These are phyloP conservation scores for Lucinisca nassula DNA, from an alignment of 2,888 invertebrate genomes.

Conservation along the genomic window DNA sequence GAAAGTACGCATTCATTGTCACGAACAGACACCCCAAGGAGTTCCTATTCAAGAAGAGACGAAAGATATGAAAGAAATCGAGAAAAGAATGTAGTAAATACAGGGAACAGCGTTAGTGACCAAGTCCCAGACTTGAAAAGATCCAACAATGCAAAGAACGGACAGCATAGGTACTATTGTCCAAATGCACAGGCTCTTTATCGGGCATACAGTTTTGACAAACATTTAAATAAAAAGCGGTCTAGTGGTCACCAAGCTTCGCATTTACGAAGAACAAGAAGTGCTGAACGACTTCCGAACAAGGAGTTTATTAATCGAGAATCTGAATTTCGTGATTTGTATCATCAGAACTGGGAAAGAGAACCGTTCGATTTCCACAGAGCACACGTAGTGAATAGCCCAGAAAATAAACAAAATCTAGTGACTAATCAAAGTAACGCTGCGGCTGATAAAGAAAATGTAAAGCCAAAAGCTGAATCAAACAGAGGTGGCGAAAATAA, in stretches of 20 bases:
- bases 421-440: background rate
- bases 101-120: too few relatives aligned
- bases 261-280: background rate
- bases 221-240: background rate
- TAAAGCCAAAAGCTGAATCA: background rate
- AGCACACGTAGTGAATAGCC: background rate
- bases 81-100: too few relatives aligned
- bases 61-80: background rate
- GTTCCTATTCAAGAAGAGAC: background rate
- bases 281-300: constrained; percentile 11
- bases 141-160: background rate
- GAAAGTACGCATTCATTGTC: background rate
- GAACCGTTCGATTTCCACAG: constrained; percentile 12
- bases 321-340: background rate
- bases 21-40: background rate
- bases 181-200: background rate
- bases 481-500: background rate
- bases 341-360: constrained; percentile 17
- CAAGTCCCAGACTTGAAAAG: too few relatives aligned
- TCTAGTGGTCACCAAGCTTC: background rate
- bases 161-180: background rate
- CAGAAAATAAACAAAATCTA: background rate
- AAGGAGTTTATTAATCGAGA: background rate
- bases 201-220: background rate
- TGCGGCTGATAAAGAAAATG: background rate